phyloP scores from a whole-genome alignment of 2,113 vertebrate species.

The Semicossyphus pulcher region DNA sequence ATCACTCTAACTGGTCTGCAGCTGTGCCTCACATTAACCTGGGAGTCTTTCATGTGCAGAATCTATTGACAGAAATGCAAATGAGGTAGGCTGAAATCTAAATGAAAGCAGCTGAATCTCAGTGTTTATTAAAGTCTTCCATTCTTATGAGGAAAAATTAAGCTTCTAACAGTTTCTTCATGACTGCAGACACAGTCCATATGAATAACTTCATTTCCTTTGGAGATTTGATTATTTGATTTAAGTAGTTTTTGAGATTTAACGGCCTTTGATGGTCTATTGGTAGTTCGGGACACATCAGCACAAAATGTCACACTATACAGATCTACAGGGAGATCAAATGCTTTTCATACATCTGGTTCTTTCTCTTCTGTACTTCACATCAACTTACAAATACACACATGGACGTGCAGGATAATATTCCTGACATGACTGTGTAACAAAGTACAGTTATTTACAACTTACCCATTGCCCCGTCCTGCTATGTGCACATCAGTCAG shows the following conservation, averaged over 20 bases:
- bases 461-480: slow-evolving; percentile 61
- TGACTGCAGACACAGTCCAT: not conserved
- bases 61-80: slow-evolving; percentile 43
- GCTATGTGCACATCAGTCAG: slow-evolving; percentile 4
- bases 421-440: not conserved
- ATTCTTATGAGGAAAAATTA: no score
- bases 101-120: not conserved
- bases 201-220: not conserved
- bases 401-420: not conserved
- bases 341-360: not conserved
- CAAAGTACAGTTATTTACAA: not conserved
- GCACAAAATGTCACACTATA: not conserved
- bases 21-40: not conserved
- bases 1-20: not conserved
- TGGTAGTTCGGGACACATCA: no score
- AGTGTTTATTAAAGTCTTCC: not conserved
- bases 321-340: not conserved
- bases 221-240: not conserved
- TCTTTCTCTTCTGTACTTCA: not conserved
- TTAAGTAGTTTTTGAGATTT: not conserved
- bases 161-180: no score
- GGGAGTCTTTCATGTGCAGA: slow-evolving; percentile 27
- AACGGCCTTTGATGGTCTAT: not conserved
- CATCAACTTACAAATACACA: not conserved
- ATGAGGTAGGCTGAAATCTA: slow-evolving; percentile 6